These are phyloP conservation scores for Eunapius fragilis DNA, from an alignment of 37 sponge, comb jelly and placozoan genomes.

Conservation along the genomic window DNA sequence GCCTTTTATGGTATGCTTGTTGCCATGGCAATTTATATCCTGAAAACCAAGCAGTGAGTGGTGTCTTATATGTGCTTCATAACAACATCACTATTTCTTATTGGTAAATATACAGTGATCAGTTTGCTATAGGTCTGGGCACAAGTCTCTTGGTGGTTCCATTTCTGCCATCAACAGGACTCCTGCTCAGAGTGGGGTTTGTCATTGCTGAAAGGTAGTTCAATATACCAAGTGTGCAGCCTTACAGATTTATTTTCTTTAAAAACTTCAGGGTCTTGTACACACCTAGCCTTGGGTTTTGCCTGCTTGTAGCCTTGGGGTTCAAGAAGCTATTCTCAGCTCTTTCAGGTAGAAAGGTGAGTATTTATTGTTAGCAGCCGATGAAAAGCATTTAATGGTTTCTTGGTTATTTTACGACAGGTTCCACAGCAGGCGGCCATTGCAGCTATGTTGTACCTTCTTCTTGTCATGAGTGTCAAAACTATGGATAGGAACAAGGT, in stretches of 20 bases:
- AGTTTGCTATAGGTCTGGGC: constrained; percentile 63
- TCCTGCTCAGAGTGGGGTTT: constrained; percentile 85
- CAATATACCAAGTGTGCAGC: background rate
- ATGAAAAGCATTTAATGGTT: background rate
- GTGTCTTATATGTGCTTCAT: background rate
- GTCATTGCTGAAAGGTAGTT: constrained; percentile 84
- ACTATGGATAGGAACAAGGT: constrained; percentile 67
- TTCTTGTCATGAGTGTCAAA: constrained; percentile 53
- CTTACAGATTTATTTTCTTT: background rate
- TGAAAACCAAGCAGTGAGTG: constrained; percentile 34
- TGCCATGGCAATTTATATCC: background rate
- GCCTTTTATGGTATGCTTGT: constrained; percentile 36
- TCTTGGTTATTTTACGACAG: background rate
- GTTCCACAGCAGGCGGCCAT: background rate
- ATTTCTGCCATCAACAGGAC: constrained; percentile 82
- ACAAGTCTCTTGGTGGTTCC: constrained; percentile 70
- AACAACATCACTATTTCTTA: background rate
- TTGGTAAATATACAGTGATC: constrained; percentile 8
- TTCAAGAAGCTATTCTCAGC: constrained; percentile 8
- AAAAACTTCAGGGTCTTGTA: constrained; percentile 71
- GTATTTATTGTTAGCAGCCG: background rate
- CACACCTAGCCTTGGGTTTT: constrained; percentile 84
- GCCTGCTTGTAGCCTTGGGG: constrained; percentile 76
- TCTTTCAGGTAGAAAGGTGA: background rate
- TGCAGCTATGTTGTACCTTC: background rate